phyloP scores from a whole-genome alignment of 2,113 vertebrate species.

The Muntiacus reevesi region DNA sequence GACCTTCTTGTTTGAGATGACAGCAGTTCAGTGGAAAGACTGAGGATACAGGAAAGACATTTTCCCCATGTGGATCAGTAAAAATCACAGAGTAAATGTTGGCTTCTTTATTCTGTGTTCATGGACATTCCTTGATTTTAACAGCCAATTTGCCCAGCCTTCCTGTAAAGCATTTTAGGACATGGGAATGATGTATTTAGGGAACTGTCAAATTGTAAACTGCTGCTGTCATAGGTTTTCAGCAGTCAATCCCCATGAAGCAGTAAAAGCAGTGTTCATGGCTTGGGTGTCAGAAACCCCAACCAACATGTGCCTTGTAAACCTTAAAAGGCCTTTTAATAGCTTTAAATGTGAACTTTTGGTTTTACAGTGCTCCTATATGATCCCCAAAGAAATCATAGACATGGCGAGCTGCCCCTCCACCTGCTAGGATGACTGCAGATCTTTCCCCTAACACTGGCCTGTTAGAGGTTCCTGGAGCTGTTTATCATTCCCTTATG shows the following conservation, averaged over 20 bases:
- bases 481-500: background rate
- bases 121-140: constrained; percentile 43
- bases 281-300: constrained; percentile 46
- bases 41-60: background rate
- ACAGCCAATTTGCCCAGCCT: constrained; percentile 33
- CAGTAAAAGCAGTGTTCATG: constrained; percentile 49
- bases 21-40: background rate
- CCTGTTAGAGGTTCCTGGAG: background rate
- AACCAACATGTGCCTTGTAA: constrained; percentile 52
- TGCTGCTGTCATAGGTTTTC: constrained; percentile 46
- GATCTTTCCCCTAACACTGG: background rate
- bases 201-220: constrained; percentile 53
- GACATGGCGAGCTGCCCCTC: constrained; percentile 28
- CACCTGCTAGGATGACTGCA: constrained; percentile 21
- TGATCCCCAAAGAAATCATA: constrained; percentile 34
- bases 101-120: constrained; percentile 43
- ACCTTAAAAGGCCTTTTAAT: constrained; percentile 63
- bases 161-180: constrained; percentile 55
- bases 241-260: constrained; percentile 44
- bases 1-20: background rate
- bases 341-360: constrained; percentile 37
- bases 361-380: constrained; percentile 23
- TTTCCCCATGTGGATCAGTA: constrained; percentile 14
- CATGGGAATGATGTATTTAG: constrained; percentile 44
- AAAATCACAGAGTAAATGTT: constrained; percentile 51